Evolutionary conservation across 2,888 invertebrate genomes (phyloP).

Genomic region (Sarcophaga caerulescens): DNA sequence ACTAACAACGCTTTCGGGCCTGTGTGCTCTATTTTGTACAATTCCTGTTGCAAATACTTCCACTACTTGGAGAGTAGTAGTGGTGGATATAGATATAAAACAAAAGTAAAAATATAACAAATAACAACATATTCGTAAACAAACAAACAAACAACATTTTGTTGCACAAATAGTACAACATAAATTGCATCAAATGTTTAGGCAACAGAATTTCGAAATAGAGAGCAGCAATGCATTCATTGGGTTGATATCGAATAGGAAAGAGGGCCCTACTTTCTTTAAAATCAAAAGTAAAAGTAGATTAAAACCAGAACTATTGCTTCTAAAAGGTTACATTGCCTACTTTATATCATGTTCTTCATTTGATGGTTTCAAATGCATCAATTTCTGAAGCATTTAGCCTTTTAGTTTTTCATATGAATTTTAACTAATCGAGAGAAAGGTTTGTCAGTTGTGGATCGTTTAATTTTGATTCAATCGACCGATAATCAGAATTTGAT

Average conservation of each 20-base stretch:
- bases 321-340: too few relatives aligned
- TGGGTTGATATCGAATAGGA: neutral
- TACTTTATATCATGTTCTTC: too few relatives aligned
- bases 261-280: neutral
- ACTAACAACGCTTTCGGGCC: neutral
- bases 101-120: neutral
- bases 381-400: too few relatives aligned
- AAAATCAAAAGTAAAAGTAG: too few relatives aligned
- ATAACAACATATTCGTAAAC: conserved; percentile 7
- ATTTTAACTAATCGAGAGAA: too few relatives aligned
- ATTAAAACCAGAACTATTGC: too few relatives aligned
- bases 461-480: too few relatives aligned
- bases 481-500: too few relatives aligned
- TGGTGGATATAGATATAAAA: neutral
- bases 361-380: too few relatives aligned
- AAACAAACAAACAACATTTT: conserved; percentile 55
- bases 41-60: neutral
- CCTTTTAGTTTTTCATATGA: too few relatives aligned
- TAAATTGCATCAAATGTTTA: conserved; percentile 32
- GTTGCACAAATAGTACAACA: conserved; percentile 24
- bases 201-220: neutral
- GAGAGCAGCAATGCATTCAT: neutral
- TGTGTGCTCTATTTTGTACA: neutral
- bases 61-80: too few relatives aligned
- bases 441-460: too few relatives aligned